Base-by-base conservation (phyloP, 2,797 vertebrate species). In the Buphagus erythrorhynchus region DNA sequence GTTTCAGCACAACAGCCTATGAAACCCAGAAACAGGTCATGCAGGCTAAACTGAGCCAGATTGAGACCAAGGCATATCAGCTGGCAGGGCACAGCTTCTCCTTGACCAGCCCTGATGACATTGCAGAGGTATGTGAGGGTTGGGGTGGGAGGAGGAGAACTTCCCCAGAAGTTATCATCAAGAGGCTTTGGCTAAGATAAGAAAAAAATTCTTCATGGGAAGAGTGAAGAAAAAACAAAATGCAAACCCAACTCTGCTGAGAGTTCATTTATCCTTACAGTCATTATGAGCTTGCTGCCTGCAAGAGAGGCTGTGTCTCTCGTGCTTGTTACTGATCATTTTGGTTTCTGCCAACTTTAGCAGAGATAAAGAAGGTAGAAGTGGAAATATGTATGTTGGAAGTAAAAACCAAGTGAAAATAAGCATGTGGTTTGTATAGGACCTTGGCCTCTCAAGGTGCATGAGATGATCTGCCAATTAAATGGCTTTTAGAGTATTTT, bases 71-170 rank as follows among this genome's bases (percentile, higher is more conserved):
- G 93, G 99, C 99, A 0, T 99, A 99, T 96, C 98, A 98, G 68
- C 97, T 99, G 82, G 99, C 98, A 0, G 99, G 99, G 36, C 99
- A 98, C 98, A 98, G 98, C 96, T 99, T 99, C 98, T 99, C 99
- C 73, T 98, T 99, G 95, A 99, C 99, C 65, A 99, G 98, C 88
- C 97, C 98, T 8, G 99, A 99, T n/a, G 99, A 99, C 94, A 95
- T 99, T 21, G 99, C 99, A 36, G 98, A 99, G 99, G 99, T 99
- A 82, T 0, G 40, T 62, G 54, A 90, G 66, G 21, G 36, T 4
- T 57, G n/a, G 19, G 24, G 9, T 36, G 43, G 42, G 52, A 72
- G 7, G 7, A 16, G 14, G 19, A 69, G 22, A 66, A n/a, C 35
- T n/a, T 68, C 24, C 29, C 29, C 22, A 71, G 57, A 80, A 51